Percentiles rank a stretch among this genome's conserved stretches.
Evolutionary conservation across 2,888 invertebrate genomes (phyloP).

Genomic region (Bellardia bayeri): DNA sequence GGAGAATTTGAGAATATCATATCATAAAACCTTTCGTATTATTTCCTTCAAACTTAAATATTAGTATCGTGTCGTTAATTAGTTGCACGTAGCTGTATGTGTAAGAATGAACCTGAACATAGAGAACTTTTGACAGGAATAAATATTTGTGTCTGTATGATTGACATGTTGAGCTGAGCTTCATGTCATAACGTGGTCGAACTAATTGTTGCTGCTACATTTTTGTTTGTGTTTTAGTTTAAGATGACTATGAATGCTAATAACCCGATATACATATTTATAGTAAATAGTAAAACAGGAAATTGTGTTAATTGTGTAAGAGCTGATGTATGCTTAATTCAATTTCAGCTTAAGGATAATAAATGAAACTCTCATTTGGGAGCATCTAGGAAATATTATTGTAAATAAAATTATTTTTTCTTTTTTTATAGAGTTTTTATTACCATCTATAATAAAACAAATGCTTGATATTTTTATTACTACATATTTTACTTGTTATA

Average conservation of each 20-base stretch:
- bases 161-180: background rate
- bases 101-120: background rate
- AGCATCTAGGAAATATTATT: background rate
- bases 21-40: no score
- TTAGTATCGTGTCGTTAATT: no score
- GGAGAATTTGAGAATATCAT: no score
- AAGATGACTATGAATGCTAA: slow-evolving; percentile 7
- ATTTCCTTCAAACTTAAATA: no score
- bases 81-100: background rate
- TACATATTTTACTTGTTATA: slow-evolving; percentile 43
- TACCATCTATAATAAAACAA: slow-evolving; percentile 1
- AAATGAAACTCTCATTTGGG: background rate
- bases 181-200: slow-evolving; percentile 20
- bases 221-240: background rate
- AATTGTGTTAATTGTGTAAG: background rate
- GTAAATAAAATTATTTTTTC: slow-evolving; percentile 37
- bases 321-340: background rate
- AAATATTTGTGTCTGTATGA: background rate
- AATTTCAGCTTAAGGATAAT: slow-evolving; percentile 9
- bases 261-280: background rate
- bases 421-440: slow-evolving; percentile 27
- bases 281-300: slow-evolving; percentile 27
- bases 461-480: slow-evolving; percentile 37
- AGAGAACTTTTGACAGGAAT: background rate
- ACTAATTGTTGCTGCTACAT: background rate